phyloP scores from a whole-genome alignment of 2,888 invertebrate genomes.

The Macroteleia sp. region DNA sequence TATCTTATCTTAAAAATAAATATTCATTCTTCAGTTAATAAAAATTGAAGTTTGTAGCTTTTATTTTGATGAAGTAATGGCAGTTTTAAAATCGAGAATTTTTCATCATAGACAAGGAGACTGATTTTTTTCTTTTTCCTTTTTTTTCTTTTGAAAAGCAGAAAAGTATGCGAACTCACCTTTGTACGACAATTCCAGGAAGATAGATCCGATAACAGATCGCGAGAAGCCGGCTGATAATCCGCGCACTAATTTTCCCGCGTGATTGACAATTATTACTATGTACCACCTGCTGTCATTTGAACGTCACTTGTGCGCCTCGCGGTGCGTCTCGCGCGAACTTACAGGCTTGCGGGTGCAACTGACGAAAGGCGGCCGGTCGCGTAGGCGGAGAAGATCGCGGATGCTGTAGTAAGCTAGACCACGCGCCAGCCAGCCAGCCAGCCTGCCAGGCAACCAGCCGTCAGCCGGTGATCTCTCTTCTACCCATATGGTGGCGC shows the following conservation, averaged over 20 bases:
- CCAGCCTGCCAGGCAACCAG: constrained; percentile 67
- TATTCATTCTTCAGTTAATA: too few species aligned
- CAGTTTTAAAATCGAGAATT: too few species aligned
- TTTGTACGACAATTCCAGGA: constrained; percentile 47
- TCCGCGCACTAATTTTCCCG: constrained; percentile 62
- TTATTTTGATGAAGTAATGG: too few species aligned
- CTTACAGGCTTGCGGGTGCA: constrained; percentile 84
- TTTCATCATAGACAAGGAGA: too few species aligned
- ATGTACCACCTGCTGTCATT: constrained; percentile 47
- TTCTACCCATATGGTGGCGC: constrained; percentile 82
- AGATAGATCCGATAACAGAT: constrained; percentile 65
- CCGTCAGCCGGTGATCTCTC: constrained; percentile 75
- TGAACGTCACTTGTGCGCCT: constrained; percentile 63
- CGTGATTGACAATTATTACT: constrained; percentile 38
- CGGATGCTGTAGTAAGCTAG: constrained; percentile 82
- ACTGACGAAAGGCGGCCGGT: constrained; percentile 82
- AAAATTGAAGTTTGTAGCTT: too few species aligned
- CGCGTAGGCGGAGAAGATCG: constrained; percentile 83
- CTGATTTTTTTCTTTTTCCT: too few species aligned
- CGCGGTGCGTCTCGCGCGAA: constrained; percentile 78
- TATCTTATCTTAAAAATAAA: too few species aligned
- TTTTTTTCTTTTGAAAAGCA: constrained; percentile 10
- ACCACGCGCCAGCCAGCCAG: constrained; percentile 65
- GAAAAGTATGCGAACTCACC: constrained; percentile 43
- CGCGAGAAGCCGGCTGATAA: constrained; percentile 62